Conservation (phyloP, 2,113 vertebrate species). For the Drymodes brunneopygia region DNA sequence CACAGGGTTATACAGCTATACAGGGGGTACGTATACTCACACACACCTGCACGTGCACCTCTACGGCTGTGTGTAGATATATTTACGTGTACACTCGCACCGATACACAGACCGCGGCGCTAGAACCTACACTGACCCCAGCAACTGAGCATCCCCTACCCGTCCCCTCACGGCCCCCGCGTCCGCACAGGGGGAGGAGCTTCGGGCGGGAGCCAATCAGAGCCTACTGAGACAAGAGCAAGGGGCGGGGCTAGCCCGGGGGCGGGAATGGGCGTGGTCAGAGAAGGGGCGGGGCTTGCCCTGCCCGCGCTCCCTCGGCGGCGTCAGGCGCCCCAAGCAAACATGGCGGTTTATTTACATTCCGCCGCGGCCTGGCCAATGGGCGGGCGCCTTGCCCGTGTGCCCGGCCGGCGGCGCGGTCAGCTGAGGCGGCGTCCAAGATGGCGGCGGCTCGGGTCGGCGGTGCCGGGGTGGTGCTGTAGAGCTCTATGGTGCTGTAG, state of each 20-base stretch:
- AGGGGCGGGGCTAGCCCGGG: accelerated
- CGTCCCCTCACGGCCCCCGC: accelerated
- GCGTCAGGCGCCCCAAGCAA: background rate
- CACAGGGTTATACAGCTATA: no score
- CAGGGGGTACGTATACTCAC: no score
- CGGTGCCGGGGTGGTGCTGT: background rate
- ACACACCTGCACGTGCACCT: accelerated
- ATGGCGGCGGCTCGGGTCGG: background rate
- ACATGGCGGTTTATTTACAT: conserved; percentile 49
- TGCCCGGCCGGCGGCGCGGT: background rate
- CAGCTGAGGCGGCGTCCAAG: background rate
- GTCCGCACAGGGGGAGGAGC: accelerated
- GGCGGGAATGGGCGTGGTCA: accelerated
- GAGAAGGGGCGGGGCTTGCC: background rate
- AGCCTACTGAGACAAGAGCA: accelerated
- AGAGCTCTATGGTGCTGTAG: background rate
- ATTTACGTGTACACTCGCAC: accelerated
- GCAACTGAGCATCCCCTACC: no score
- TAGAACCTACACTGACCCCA: no score
- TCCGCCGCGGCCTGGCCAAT: conserved; percentile 26
- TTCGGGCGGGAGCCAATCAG: accelerated
- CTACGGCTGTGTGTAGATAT: accelerated
- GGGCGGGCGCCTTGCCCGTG: background rate
- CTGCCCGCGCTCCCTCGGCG: accelerated
- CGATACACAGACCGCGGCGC: no score